Conservation (phyloP, 2,888 invertebrate genomes). For the Entomobrya multifasciata region DNA sequence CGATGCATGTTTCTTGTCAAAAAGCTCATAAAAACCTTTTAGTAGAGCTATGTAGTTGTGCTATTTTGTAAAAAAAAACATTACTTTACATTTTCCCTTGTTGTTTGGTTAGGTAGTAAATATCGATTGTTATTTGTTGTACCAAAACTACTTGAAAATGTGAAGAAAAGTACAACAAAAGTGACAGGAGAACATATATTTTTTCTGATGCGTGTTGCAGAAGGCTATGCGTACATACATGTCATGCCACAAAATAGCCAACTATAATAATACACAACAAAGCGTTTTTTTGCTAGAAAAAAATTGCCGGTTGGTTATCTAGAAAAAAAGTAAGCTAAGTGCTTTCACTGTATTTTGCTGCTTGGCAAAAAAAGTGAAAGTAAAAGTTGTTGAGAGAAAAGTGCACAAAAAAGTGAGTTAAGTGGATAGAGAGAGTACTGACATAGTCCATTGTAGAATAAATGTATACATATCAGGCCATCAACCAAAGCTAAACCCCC, state of each 20-base stretch:
- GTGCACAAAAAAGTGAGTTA: not conserved
- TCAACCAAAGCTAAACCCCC: not conserved
- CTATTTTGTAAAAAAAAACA: not conserved
- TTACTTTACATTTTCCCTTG: not conserved
- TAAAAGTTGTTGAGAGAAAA: not conserved
- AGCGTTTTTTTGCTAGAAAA: not conserved
- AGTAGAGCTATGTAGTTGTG: too few species aligned
- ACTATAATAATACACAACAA: not conserved
- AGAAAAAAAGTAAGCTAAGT: not conserved
- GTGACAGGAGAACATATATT: too few species aligned
- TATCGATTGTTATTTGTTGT: slow-evolving; percentile 25
- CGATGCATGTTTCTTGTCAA: not conserved
- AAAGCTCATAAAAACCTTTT: too few species aligned
- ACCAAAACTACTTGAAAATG: too few species aligned
- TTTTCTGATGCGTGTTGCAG: too few species aligned
- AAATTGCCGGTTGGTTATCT: slow-evolving; percentile 20
- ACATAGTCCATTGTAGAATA: not conserved
- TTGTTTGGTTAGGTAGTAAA: not conserved
- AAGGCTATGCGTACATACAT: too few species aligned
- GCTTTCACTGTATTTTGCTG: not conserved
- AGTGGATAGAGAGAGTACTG: not conserved
- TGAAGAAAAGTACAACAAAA: too few species aligned
- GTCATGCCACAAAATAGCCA: too few species aligned
- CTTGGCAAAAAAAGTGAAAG: not conserved
- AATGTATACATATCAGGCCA: not conserved